phyloP scores from a whole-genome alignment of 2,797 vertebrate species.

The Onychomys leucogaster region DNA sequence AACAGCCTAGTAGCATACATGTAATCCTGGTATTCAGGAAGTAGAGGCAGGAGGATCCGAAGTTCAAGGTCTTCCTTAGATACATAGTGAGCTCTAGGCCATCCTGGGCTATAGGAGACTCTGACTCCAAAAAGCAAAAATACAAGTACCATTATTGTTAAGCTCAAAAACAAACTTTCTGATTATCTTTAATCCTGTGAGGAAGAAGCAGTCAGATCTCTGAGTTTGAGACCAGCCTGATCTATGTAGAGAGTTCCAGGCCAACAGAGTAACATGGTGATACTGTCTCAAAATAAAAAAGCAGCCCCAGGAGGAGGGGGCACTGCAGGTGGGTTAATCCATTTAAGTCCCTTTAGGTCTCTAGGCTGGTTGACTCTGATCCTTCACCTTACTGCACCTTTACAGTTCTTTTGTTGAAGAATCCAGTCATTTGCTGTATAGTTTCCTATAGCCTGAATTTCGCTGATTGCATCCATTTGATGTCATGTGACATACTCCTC shows the following conservation, averaged over 20 bases:
- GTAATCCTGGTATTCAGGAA: not conserved
- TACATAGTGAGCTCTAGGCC: not conserved
- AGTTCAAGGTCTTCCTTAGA: not conserved
- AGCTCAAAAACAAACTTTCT: not conserved
- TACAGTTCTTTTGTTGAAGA: not conserved
- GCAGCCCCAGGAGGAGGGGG: not conserved
- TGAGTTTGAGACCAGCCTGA: not conserved
- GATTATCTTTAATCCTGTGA: not conserved
- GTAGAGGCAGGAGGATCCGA: not conserved
- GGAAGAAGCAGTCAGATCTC: not conserved
- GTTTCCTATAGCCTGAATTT: conserved; percentile 13
- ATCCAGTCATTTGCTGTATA: not conserved
- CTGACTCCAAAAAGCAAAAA: not conserved
- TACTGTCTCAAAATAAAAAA: not conserved
- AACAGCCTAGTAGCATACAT: not conserved
- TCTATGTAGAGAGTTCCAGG: not conserved
- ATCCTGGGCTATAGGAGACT: not conserved
- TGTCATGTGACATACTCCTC: conserved; percentile 21
- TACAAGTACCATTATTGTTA: not conserved
- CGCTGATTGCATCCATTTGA: not conserved
- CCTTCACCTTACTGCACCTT: accelerated
- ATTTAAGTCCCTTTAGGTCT: not conserved
- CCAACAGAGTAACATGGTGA: not conserved
- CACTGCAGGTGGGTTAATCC: not conserved
- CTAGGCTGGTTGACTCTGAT: not conserved